Evolutionary conservation across 2,888 invertebrate species (phyloP).

Genomic region (Orgyia antiqua): DNA sequence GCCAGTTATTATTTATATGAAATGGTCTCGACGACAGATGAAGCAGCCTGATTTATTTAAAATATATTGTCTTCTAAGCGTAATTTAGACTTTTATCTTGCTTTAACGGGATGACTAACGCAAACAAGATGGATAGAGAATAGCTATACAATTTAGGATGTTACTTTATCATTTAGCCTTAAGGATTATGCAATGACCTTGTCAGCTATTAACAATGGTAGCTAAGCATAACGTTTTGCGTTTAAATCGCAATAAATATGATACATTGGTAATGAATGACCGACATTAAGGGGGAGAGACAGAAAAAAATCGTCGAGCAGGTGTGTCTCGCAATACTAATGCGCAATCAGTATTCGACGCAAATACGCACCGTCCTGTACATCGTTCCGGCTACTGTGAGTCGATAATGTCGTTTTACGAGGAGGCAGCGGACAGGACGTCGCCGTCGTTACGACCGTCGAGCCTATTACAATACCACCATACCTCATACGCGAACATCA

Average conservation of each 20-base stretch:
- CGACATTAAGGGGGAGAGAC: conserved; percentile 72
- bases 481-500: conserved; percentile 60
- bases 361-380: conserved; percentile 74
- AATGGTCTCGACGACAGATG: conserved; percentile 60
- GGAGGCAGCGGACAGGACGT: conserved; percentile 75
- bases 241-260: conserved; percentile 71
- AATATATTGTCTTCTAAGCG: conserved; percentile 44
- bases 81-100: conserved; percentile 36
- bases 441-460: conserved; percentile 73
- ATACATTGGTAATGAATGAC: conserved; percentile 73
- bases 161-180: conserved; percentile 2
- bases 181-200: conserved; percentile 44
- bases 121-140: conserved; percentile 23
- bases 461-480: conserved; percentile 74
- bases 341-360: conserved; percentile 73
- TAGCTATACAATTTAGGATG: conserved; percentile 12
- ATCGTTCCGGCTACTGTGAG: conserved; percentile 77
- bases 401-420: conserved; percentile 78
- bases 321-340: conserved; percentile 75
- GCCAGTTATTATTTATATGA: conserved; percentile 65
- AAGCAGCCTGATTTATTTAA: conserved; percentile 57
- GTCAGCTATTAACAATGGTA: conserved; percentile 48
- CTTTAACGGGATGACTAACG: conserved; percentile 24
- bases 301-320: conserved; percentile 72
- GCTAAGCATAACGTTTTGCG: conserved; percentile 53